These are phyloP conservation scores for Paguma larvata DNA, from an alignment of 2,797 vertebrate genomes.

Conservation along the genomic window DNA sequence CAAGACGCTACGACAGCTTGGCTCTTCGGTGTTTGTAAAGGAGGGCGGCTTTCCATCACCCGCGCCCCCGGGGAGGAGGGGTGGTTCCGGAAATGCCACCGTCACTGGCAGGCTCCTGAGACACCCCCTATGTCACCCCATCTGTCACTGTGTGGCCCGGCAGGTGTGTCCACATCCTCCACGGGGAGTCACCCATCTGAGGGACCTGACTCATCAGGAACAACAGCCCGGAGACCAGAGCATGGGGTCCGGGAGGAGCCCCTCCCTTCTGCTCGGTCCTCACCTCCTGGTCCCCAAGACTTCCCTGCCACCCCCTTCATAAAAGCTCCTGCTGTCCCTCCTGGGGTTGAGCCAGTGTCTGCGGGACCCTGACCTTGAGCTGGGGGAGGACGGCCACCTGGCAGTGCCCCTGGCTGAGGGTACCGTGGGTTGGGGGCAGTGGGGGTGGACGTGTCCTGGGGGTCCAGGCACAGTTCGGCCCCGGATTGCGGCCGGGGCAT, in stretches of 20 bases:
- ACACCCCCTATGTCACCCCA: not conserved
- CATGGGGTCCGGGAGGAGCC: no score
- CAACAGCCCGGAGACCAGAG: not conserved
- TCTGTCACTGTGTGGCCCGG: not conserved
- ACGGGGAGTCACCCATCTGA: not conserved
- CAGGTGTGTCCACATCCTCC: rapidly evolving
- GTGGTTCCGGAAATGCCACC: not conserved
- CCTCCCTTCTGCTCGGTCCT: not conserved
- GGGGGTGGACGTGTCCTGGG: not conserved
- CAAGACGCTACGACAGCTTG: not conserved
- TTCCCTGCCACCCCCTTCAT: not conserved
- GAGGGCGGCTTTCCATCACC: not conserved
- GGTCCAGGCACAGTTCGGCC: rapidly evolving
- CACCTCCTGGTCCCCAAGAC: not conserved
- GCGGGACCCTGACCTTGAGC: not conserved
- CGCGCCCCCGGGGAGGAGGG: not conserved
- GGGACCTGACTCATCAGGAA: not conserved
- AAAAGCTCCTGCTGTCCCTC: no score
- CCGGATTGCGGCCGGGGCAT: not conserved
- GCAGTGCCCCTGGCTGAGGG: not conserved
- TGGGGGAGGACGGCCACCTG: not conserved
- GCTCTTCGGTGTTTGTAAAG: not conserved
- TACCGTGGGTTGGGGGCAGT: not conserved
- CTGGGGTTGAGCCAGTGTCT: not conserved
- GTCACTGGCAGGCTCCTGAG: not conserved